Conservation (phyloP, 2,888 invertebrate species). For the Hirtodrosophila confusa region DNA sequence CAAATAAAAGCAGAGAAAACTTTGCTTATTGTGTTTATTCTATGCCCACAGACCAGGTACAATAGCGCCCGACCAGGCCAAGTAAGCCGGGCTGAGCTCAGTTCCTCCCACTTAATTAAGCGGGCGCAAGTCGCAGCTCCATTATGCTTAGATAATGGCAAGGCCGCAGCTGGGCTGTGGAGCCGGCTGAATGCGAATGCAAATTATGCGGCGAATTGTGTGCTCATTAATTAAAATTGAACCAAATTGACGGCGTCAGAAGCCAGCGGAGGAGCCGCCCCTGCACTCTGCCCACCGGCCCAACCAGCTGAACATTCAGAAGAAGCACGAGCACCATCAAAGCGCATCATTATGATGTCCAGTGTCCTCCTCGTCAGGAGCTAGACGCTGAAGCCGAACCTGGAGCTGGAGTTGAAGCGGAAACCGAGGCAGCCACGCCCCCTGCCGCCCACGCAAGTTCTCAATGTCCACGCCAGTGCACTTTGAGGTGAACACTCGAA, state of each 20-base stretch:
- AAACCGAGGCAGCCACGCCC: slow-evolving; percentile 17
- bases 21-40: slow-evolving; percentile 74
- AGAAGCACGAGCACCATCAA: slow-evolving; percentile 31
- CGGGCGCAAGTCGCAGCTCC: slow-evolving; percentile 67
- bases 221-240: slow-evolving; percentile 79
- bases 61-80: slow-evolving; percentile 5
- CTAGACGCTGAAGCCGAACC: background rate
- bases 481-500: slow-evolving; percentile 77
- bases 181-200: slow-evolving; percentile 48
- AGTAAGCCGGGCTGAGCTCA: slow-evolving; percentile 16
- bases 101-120: slow-evolving; percentile 64
- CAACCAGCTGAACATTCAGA: background rate
- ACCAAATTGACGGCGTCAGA: slow-evolving; percentile 59
- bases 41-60: slow-evolving; percentile 61
- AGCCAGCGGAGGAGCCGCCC: background rate
- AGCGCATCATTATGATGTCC: slow-evolving; percentile 38
- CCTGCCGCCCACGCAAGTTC: slow-evolving; percentile 40
- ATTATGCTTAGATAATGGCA: slow-evolving; percentile 75
- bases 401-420: background rate
- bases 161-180: slow-evolving; percentile 36
- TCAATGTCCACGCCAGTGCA: slow-evolving; percentile 73
- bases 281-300: no score
- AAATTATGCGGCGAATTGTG: slow-evolving; percentile 76
- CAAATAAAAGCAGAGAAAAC: slow-evolving; percentile 56
- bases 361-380: background rate